Evolutionary conservation across 2,113 vertebrate genomes (phyloP).

Genomic region (Gymnogyps californianus): DNA sequence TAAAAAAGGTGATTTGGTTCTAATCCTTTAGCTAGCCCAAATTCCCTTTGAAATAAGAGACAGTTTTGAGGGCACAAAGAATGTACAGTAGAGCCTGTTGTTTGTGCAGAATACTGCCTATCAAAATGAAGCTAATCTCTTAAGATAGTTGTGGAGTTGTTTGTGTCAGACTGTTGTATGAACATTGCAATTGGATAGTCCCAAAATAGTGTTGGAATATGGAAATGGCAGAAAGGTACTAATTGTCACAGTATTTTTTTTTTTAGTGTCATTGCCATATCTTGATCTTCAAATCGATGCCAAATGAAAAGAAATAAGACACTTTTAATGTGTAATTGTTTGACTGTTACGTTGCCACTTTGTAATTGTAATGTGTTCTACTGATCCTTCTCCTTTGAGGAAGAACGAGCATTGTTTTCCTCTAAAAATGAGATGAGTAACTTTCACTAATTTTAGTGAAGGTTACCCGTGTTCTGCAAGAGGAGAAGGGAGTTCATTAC

Average conservation of each 20-base stretch:
- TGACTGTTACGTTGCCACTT: constrained; percentile 57
- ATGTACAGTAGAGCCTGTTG: not conserved
- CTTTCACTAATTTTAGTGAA: not conserved
- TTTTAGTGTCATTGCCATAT: constrained; percentile 23
- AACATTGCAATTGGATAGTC: not conserved
- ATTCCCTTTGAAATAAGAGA: not conserved
- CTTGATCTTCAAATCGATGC: constrained; percentile 5
- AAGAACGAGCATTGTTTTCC: not conserved
- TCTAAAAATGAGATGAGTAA: not conserved
- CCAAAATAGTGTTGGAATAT: not conserved
- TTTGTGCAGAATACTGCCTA: not conserved
- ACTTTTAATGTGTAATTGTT: constrained; percentile 19
- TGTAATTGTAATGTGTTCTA: constrained; percentile 50
- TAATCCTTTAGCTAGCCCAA: not conserved
- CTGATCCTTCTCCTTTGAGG: constrained; percentile 53
- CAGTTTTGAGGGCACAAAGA: not conserved
- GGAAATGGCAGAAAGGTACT: constrained; percentile 10
- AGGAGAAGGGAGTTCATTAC: constrained; percentile 26
- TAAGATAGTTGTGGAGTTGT: not conserved
- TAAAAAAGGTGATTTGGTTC: not conserved
- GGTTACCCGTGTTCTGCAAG: not conserved
- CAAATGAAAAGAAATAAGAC: constrained; percentile 21
- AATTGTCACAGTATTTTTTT: not conserved
- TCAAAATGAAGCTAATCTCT: not conserved
- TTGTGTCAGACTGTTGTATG: not conserved